Evolutionary conservation across 2,888 invertebrate species (phyloP).

Genomic region (Protonemura montana): DNA sequence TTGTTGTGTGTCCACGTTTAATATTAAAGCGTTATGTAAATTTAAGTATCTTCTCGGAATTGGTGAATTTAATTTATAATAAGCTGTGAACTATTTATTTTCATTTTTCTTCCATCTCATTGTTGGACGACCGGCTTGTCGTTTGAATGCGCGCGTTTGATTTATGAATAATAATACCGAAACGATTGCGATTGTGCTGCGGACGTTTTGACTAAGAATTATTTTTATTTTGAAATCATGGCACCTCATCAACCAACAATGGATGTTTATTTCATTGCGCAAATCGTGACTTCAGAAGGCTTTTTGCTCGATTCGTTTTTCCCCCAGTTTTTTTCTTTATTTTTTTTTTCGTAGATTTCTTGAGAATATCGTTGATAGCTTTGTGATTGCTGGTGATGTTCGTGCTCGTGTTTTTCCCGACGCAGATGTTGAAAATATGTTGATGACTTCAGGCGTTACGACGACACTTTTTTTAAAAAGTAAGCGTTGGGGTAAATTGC

Average conservation of each 20-base stretch:
- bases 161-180: conserved; percentile 12
- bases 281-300: not conserved
- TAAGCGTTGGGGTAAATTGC: not conserved
- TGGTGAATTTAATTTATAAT: conserved; percentile 3
- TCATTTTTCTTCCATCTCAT: not conserved
- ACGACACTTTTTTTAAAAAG: not conserved
- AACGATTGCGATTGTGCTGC: not conserved
- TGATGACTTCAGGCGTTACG: not conserved
- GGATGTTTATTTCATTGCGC: not conserved
- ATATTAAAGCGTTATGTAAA: not conserved
- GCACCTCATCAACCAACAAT: not conserved
- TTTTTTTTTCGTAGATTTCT: not conserved
- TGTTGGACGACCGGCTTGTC: no score
- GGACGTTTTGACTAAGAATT: not conserved
- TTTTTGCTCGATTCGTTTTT: not conserved
- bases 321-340: not conserved
- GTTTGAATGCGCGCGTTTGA: not conserved
- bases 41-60: not conserved
- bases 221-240: not conserved
- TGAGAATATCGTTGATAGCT: not conserved
- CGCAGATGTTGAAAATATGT: not conserved
- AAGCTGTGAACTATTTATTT: not conserved
- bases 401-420: not conserved
- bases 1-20: not conserved
- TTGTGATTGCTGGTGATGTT: not conserved